Base-by-base conservation (phyloP, 1,140 invertebrate species). In the Drosophila hydei region DNA sequence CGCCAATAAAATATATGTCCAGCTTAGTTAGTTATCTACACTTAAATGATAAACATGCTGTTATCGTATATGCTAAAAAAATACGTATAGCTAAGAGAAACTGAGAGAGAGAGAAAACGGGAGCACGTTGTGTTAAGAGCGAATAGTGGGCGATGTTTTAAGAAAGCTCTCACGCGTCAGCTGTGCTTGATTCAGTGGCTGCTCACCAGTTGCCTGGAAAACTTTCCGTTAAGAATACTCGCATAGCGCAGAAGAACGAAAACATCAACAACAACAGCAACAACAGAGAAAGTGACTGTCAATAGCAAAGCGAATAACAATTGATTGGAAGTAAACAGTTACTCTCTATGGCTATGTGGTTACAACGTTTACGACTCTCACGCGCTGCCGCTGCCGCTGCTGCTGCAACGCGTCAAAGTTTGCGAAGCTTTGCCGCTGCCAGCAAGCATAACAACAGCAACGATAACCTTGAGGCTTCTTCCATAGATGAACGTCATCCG, bases 381-480 rank as follows among this genome's bases (percentile, higher is more conserved):
- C 42, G 33, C n/a, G 12, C 30, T 30, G 50, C 18, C 4, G 30
- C n/a, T n/a, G 43, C 12, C n/a, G n/a, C n/a, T n/a, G n/a, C n/a
- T n/a, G n/a, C n/a, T n/a, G 51, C 27, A 21, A 51, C 40, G 47
- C 43, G 74, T 16, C 77, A 72, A 54, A 72, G 81, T 63, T 77
- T 77, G 62, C 65, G 83, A 85, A 85, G 72, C 65, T 87, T 87
- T 69, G 70, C 81, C 62, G 77, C 65, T 64, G 76, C 48, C 47
- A 16, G n/a, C 12, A 40, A 56, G 36, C 43, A 60, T 36, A 73
- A 40, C 19, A 47, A 47, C 9, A 42, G 47, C 21, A 61, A 9
- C n/a, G n/a, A n/a, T 51, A 70, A 56, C 21, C 52, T 33, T 42
- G 50, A 45, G 38, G 56, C 55, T 3, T 9, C 12, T 33, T 27